phyloP scores from a whole-genome alignment of 2,797 vertebrate species.

The Scyliorhinus canicula region DNA sequence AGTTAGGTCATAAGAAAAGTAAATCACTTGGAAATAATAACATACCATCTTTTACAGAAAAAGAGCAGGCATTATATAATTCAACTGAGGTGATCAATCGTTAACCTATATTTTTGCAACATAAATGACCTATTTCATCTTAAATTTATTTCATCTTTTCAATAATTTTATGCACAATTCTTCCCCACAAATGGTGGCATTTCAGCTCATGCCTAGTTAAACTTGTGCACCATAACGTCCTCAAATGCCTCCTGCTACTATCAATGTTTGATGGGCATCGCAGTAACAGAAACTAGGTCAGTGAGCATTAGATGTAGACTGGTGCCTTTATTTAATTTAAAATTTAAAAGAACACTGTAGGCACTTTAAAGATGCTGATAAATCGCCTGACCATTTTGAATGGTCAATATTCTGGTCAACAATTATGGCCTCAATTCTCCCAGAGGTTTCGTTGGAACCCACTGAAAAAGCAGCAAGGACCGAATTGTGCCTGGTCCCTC shows the following conservation, averaged over 20 bases:
- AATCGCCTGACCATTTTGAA: background rate
- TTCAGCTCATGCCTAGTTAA: background rate
- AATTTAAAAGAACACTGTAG: background rate
- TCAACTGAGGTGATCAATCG: background rate
- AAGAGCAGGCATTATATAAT: background rate
- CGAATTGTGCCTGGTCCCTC: background rate
- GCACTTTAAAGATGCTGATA: background rate
- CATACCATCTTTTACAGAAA: background rate
- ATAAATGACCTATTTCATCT: background rate
- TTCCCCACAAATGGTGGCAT: background rate
- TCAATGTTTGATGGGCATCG: slow-evolving; percentile 12
- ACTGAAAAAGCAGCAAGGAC: background rate
- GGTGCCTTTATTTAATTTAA: background rate
- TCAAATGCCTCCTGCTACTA: background rate
- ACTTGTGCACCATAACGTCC: background rate
- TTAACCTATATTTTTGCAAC: background rate
- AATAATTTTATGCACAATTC: background rate
- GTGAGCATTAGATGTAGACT: background rate
- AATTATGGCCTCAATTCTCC: background rate
- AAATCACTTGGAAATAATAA: background rate
- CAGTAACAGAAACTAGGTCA: slow-evolving; percentile 4
- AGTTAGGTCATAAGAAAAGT: background rate
- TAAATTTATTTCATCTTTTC: slow-evolving; percentile 1
- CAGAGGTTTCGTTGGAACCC: background rate
- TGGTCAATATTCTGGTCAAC: background rate